Base-by-base conservation (phyloP, 2,797 vertebrate genomes). In the Karalla daura region DNA sequence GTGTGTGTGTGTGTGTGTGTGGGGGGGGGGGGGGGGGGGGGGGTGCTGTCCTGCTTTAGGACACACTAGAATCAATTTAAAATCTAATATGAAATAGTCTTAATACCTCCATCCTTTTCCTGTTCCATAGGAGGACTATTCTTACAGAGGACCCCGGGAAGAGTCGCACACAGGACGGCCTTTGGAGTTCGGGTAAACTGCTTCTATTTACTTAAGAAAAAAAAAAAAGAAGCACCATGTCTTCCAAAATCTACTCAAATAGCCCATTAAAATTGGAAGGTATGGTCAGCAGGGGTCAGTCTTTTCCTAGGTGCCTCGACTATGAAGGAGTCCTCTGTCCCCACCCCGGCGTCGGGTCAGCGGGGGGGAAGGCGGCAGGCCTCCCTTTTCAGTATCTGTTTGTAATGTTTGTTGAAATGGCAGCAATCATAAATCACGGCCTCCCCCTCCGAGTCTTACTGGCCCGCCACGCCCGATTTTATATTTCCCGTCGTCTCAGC, bases 141-240 rank as follows among this genome's bases (percentile, higher is more conserved):
- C 87, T 35, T 94, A 93, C 87, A 90, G 93, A 88, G 91, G 37
- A 37, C 86, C 87, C 12, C 87, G 92, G 46, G 93, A 94, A 6
- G 93, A 94, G 3, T 49, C 72, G 14, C 91, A 91, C 56, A 1
- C 90, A 45, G 88, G 84, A 25, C 82, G 92, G 4, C 86, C 88
- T 7, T 21, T 91, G 62, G 93, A 94, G 63, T 94, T 93, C 81
- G 77, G 91, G 93, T 94, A 91, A 90, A 49, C 5, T 7, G 18
- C 28, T 37, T 54, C n/a, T 33, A 8, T 39, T 15, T 9, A 1
- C 7, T 53, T 17, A 17, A n/a, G 8, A 13, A 13, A 3, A 52
- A 49, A 61, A 13, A 2, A 5, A 30, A n/a, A 9, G n/a, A n/a
- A n/a, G n/a, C n/a, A n/a, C n/a, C 15, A 15, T 30, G 15, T 40